Conservation (phyloP, 2,113 vertebrate species). For the Antechinus flavipes region DNA sequence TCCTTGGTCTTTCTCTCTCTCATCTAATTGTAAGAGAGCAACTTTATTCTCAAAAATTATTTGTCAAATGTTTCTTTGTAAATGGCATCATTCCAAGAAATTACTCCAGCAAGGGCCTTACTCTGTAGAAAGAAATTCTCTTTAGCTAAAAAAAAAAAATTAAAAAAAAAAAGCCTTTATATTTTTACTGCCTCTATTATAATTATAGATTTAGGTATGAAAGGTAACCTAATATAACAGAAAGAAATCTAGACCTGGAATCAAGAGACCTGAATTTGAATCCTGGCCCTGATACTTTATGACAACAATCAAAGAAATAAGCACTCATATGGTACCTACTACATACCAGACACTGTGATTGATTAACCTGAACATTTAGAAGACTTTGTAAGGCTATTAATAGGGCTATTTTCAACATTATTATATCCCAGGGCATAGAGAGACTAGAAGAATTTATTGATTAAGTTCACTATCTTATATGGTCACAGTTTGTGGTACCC, state of each 20-base stretch:
- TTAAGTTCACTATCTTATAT: too few relatives aligned
- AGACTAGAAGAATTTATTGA: too few relatives aligned
- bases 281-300: not conserved
- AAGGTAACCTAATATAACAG: not conserved
- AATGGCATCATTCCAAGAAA: constrained; percentile 9
- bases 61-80: constrained; percentile 29
- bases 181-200: not conserved
- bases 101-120: not conserved
- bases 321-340: not conserved
- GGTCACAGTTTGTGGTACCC: too few relatives aligned
- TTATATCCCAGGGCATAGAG: too few relatives aligned
- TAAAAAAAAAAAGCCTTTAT: constrained; percentile 15
- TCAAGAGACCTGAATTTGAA: not conserved
- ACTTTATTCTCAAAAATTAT: not conserved
- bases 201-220: not conserved
- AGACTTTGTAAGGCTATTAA: too few relatives aligned
- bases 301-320: not conserved
- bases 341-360: not conserved
- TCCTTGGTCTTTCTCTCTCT: constrained; percentile 9
- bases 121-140: constrained; percentile 29
- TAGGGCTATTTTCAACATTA: too few relatives aligned
- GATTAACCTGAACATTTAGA: too few relatives aligned
- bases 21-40: constrained; percentile 27
- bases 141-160: constrained; percentile 21
- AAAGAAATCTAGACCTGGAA: not conserved